Evolutionary conservation across 1,140 invertebrate genomes (phyloP).

Genomic region (Oppia nitens): DNA sequence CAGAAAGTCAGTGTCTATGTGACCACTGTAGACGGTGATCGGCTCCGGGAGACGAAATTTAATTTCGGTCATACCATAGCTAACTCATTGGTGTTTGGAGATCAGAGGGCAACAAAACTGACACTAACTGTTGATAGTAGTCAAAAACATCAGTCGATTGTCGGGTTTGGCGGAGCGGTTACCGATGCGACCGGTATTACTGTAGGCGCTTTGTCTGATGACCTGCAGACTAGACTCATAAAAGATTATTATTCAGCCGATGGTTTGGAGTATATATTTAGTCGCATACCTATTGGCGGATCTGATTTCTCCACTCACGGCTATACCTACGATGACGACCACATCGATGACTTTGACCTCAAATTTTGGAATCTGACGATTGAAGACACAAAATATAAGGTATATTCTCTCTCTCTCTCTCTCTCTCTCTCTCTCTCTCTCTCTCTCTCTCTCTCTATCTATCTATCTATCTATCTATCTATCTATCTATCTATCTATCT

Average conservation of each 20-base stretch:
- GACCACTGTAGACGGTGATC: too few species aligned
- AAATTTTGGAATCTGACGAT: conserved; percentile 43
- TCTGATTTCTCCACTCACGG: conserved; percentile 54
- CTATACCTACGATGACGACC: conserved; percentile 46
- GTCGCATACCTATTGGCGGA: conserved; percentile 60
- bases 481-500: too few species aligned
- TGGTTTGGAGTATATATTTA: conserved; percentile 50
- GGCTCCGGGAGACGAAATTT: too few species aligned
- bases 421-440: too few species aligned
- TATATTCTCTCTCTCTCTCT: too few species aligned
- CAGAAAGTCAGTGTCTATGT: too few species aligned
- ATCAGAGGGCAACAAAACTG: too few species aligned
- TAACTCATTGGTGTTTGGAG: too few species aligned
- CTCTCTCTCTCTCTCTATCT: too few species aligned
- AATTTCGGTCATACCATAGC: too few species aligned
- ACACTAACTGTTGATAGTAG: conserved; percentile 21
- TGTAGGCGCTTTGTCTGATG: conserved; percentile 39
- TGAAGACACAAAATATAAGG: conserved; percentile 49
- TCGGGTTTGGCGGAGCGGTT: conserved; percentile 71
- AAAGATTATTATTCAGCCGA: conserved; percentile 8
- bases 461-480: too few species aligned
- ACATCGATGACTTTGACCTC: conserved; percentile 41
- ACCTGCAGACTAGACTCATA: conserved; percentile 33
- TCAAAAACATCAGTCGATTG: conserved; percentile 29
- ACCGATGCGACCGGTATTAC: conserved; percentile 66